Evolutionary conservation across 64 coral and sea anemone genomes (phyloP), one percentile per base, ranked within the genome.

Genomic region (Actinia tenebrosa): DNA sequence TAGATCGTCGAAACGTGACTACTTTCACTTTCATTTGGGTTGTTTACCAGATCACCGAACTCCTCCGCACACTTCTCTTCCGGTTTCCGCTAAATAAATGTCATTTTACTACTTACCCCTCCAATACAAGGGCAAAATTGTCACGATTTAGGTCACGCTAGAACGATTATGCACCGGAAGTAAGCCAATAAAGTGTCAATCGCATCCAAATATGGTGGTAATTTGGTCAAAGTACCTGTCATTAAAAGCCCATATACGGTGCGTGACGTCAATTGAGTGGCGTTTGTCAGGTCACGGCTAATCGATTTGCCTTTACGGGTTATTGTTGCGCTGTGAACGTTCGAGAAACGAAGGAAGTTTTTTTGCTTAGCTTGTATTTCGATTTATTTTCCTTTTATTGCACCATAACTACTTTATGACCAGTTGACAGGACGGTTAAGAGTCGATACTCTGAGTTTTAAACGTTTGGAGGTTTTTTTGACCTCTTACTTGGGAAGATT

Each of bases 191-290:
- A 61, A 60, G 54, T 92, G 88, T 83, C 91, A 89, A 50, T 86
- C 61, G 86, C 30, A 30, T 60, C 90, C 90, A 92, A 71, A 92
- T 92, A 87, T 87, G 90, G 90, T 15, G 37, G 25, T 77, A 3
- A 25, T 88, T 85, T 93, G 60, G 86, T 85, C 10, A 90, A 72
- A 27, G 50, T 89, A 89, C 94, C 90, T 92, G 90, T 87, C 90
- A 83, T 20, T 58, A 53, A 22, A 81, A 25, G 37, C 45, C 90
- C 94, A 93, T 81, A 93, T 93, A 90, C 71, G 94, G 94, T 68
- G 46, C 53, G 85, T 96, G 94, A 96, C 91, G 94, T 96, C 91
- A 96, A 87, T 84, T 71, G 94, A 71, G 72, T 84, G 91, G 83
- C 83, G 83, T 85, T 56, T 82, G 78, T 88, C 60, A 92, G 91